Evolutionary conservation across 2,113 vertebrate genomes (phyloP).

Genomic region (Chauna torquata): DNA sequence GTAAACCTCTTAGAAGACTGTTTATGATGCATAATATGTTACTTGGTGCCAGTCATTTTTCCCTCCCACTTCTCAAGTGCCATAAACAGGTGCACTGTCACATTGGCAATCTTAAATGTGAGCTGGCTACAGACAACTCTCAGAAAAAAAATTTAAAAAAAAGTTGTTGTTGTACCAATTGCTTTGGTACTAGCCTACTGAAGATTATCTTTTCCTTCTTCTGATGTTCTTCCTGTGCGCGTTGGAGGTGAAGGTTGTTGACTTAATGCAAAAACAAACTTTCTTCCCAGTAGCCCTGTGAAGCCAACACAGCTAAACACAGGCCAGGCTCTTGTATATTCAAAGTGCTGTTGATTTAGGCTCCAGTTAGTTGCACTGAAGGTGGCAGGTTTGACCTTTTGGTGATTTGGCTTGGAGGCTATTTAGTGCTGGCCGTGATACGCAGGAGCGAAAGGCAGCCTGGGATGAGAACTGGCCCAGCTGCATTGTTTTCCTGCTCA

Average conservation of each 20-base stretch:
- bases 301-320: rapidly evolving
- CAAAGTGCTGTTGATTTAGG: background rate
- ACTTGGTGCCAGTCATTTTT: background rate
- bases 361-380: background rate
- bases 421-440: background rate
- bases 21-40: background rate
- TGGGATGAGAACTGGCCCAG: background rate
- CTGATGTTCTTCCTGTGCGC: background rate
- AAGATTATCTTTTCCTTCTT: background rate
- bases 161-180: background rate
- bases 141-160: background rate
- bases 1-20: background rate
- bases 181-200: background rate
- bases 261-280: background rate
- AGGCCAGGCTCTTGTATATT: background rate
- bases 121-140: background rate
- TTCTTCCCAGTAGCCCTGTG: background rate
- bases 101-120: background rate
- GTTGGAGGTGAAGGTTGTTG: background rate
- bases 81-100: background rate
- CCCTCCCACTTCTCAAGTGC: background rate
- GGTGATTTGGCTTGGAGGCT: background rate
- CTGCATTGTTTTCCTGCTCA: background rate
- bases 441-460: background rate
- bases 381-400: background rate